Percentiles rank a stretch among this genome's conserved stretches.
These are phyloP conservation scores for Sebastes alutus DNA, from an alignment of 2,797 vertebrate genomes.

Conservation along the genomic window DNA sequence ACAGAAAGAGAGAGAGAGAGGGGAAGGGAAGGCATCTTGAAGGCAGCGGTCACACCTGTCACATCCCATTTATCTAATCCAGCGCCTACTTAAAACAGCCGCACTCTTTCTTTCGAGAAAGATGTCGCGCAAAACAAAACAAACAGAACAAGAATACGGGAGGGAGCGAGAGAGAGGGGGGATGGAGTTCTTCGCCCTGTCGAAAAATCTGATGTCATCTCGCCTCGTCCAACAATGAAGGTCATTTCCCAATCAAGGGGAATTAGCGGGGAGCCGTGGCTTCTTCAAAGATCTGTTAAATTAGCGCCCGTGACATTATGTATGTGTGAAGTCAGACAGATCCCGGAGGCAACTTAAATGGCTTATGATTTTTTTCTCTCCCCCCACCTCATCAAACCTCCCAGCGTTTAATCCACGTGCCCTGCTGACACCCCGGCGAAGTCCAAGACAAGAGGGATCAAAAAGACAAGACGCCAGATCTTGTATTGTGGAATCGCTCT, in stretches of 20 bases:
- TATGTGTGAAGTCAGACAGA: constrained; percentile 67
- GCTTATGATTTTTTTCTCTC: constrained; percentile 47
- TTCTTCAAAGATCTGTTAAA: constrained; percentile 69
- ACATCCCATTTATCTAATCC: constrained; percentile 89
- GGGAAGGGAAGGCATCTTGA: constrained; percentile 78
- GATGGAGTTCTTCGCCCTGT: constrained; percentile 44
- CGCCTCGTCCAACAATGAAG: constrained; percentile 72
- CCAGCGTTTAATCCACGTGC: constrained; percentile 60
- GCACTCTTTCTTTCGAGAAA: constrained; percentile 77
- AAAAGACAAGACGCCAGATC: constrained; percentile 11
- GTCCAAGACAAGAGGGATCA: constrained; percentile 52
- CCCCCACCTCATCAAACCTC: constrained; percentile 20
- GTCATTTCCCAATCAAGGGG: constrained; percentile 76
- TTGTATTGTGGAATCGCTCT: constrained; percentile 32
- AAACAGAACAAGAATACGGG: constrained; percentile 71
- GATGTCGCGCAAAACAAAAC: constrained; percentile 82
- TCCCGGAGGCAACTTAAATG: constrained; percentile 67
- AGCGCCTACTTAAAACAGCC: constrained; percentile 85
- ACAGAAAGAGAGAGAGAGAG: constrained; percentile 16
- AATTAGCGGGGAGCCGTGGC: constrained; percentile 67
- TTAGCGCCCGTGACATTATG: constrained; percentile 65
- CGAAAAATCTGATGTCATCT: constrained; percentile 74
- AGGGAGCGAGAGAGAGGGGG: constrained; percentile 26
- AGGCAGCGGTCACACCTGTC: constrained; percentile 88
- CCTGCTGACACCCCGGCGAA: constrained; percentile 45